These are phyloP conservation scores for Mythimna impura DNA, from an alignment of 2,888 invertebrate species.

Conservation along the genomic window DNA sequence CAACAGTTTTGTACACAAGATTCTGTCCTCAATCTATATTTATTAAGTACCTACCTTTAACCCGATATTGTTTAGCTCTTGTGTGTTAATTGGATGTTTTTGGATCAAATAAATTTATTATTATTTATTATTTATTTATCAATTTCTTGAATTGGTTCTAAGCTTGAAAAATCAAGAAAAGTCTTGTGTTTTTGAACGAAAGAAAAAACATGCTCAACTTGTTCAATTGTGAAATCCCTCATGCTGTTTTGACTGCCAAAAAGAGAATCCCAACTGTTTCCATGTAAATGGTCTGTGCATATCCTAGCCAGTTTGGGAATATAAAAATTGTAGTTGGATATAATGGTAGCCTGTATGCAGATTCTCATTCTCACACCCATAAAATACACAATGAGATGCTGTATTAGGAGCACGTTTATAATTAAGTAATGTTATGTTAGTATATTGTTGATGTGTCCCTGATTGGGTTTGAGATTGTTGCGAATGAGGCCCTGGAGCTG, in stretches of 20 bases:
- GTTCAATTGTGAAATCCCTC: conserved; percentile 1
- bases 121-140: too few relatives aligned
- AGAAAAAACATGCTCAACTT: conserved; percentile 5
- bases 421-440: too few relatives aligned
- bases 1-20: too few relatives aligned
- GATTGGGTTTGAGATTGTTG: conserved; percentile 4
- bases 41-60: too few relatives aligned
- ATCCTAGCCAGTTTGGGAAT: conserved; percentile 23
- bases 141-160: conserved; percentile 8
- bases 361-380: conserved; percentile 4
- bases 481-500: conserved; percentile 11
- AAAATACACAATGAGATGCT: conserved; percentile 2
- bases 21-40: too few relatives aligned
- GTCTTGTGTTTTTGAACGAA: conserved; percentile 1
- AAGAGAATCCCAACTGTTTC: conserved; percentile 11
- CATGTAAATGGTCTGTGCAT: conserved; percentile 24
- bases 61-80: too few relatives aligned
- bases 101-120: too few relatives aligned
- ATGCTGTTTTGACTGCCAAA: conserved; percentile 7
- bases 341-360: conserved; percentile 8
- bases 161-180: conserved; percentile 17
- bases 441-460: conserved; percentile 11
- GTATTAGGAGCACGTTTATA: too few relatives aligned
- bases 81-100: too few relatives aligned
- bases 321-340: conserved; percentile 21